Evolutionary conservation across 2,888 invertebrate genomes (phyloP), one percentile per base, ranked within the genome.

Genomic region (Dryocosmus kuriphilus): DNA sequence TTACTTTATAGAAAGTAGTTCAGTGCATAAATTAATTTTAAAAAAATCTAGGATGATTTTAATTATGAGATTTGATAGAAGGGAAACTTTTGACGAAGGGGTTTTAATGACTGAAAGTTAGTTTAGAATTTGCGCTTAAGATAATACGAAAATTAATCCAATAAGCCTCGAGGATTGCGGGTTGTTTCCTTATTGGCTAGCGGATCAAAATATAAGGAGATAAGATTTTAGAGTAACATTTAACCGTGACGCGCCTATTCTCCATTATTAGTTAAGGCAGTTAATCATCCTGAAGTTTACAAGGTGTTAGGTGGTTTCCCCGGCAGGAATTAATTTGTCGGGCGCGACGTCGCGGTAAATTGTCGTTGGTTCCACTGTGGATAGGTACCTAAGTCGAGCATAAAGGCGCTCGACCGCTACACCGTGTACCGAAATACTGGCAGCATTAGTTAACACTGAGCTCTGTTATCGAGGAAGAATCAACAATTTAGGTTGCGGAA

Each of bases 291-390:
- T 84, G 85, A 86, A 88, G 84, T 88, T 88, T 89, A 88, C 85
- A 88, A 89, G 88, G 88, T 86, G 88, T 88, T 86, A 83, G 85
- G 27, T 71, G 51, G 51, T 51, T 71, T 46, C 51, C 46, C 51
- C 51, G 86, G 86, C 83, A 85, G 86, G 88, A 89, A 89, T 89
- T 89, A 89, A 89, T 89, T 89, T 89, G 89, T 88, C 89, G 88
- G 83, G 88, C 81, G 86, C 87, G 89, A 89, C 88, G 88, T 89
- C 86, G 87, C 88, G 88, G 88, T 87, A 89, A 88, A 89, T 89
- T 88, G 88, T 88, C 87, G 88, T 82, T 81, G 83, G 82, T 82
- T 78, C 81, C 82, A 79, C 81, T 82, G 80, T 63, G 74, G 65
- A 77, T 55, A 51, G 75, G 73, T 79, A 67, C 73, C 78, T 78